Conservation (phyloP, 2,113 vertebrate genomes). For the Motacilla tschutschensis region DNA sequence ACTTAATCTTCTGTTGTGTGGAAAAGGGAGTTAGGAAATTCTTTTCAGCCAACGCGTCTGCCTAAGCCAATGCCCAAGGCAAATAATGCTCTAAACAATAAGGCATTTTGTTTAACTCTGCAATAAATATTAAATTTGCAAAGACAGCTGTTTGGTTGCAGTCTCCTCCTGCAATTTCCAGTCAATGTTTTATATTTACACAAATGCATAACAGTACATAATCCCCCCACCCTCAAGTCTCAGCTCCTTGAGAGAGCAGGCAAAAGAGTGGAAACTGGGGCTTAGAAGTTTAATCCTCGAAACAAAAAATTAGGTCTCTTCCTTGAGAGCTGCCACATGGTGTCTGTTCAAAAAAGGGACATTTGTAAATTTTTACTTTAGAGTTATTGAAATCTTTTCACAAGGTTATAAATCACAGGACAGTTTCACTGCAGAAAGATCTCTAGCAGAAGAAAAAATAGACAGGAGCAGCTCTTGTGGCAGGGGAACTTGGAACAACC, state of each 20-base stretch:
- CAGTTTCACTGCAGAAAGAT: neutral
- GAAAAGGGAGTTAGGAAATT: constrained; percentile 50
- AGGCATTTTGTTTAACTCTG: constrained; percentile 35
- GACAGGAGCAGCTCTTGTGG: neutral
- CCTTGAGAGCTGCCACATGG: neutral
- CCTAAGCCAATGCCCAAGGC: constrained; percentile 54
- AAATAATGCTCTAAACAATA: constrained; percentile 44
- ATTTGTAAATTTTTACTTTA: neutral
- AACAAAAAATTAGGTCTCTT: neutral
- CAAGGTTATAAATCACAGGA: neutral
- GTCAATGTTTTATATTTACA: neutral
- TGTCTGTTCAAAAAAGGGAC: neutral
- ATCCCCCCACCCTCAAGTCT: neutral
- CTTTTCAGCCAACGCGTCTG: constrained; percentile 32
- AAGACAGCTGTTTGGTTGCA: constrained; percentile 3
- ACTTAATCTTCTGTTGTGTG: constrained; percentile 36
- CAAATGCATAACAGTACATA: neutral
- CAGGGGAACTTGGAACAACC: neutral
- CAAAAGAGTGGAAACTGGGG: neutral
- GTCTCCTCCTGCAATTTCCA: neutral
- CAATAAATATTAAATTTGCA: constrained; percentile 24
- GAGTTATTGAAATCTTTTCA: neutral
- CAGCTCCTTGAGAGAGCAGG: neutral
- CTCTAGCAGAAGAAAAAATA: neutral
- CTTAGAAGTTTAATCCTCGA: neutral